Evolutionary conservation across 1,140 invertebrate genomes (phyloP), one percentile per base, ranked within the genome.

Genomic region (Heliconius hermathena): DNA sequence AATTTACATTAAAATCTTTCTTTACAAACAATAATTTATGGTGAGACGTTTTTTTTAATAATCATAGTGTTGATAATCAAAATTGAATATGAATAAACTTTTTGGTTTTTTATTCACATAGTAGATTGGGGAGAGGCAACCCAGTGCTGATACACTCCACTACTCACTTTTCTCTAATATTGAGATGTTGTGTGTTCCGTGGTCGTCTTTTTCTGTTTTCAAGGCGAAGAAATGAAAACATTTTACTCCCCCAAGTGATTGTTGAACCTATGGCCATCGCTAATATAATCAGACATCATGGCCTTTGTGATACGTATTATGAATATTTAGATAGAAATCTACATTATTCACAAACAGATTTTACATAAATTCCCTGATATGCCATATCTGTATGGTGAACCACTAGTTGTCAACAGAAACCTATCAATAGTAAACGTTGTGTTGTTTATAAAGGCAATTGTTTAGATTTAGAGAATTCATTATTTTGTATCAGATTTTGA

Each of bases 301-400:
- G 49, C 0, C 8, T 9, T 8, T 60, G 54, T 26, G 11, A n/a
- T 22, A 26, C 0, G 3, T 60, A 22, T 60, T 60, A 60, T 22
- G 9, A 60, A 22, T 60, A 60, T 60, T 60, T 60, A 60, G 54
- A 60, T 26, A 60, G 8, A 22, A n/a, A 60, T 60, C 54, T 60
- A 60, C 22, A 60, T 60, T 60, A 60, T 60, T 60, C n/a, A 60
- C 54, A 22, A 22, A 60, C n/a, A 60, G n/a, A 60, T 60, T 60
- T 22, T n/a, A 20, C 20, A 22, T 60, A 22, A n/a, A 60, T 26
- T 60, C n/a, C 54, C 54, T 22, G 54, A 60, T 60, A 60, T 22
- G 54, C 54, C 54, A 22, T 60, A 60, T 60, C 54, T 22, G 9
- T 26, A 60, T 60, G 54, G 54, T 26, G 8, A 20, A 22, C 54